Base-by-base conservation (phyloP, 2,888 invertebrate genomes). In the Eudasyphora cyanicolor region DNA sequence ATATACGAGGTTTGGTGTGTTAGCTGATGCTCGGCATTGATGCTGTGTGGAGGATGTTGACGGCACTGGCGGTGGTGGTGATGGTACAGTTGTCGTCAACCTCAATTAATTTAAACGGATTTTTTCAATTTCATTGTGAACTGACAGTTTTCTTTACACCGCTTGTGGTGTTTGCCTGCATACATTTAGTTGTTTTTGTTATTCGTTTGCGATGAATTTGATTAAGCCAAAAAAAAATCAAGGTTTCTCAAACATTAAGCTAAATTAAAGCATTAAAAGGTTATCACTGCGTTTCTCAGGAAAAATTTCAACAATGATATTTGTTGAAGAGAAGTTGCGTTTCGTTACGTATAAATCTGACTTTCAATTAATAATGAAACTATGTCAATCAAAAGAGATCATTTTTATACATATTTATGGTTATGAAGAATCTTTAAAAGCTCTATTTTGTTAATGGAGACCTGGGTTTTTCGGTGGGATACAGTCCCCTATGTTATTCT, bases 41-140 rank as follows among this genome's bases (percentile, higher is more conserved):
- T 45, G 62, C 32, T 62, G 67, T 62, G 67, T 21, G 49, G 51
- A 64, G 24, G 32, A 42, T 42, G 42, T 12, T 38, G 57, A 57
- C 21, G 62, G 38, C 19, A 24, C 19, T 32, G 49, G 8, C 14
- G 17, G n/a, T 29, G 24, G 32, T 32, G 62, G 19, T 51, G 75
- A 75, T 80, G 79, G 83, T 83, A 83, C 83, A 83, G 83, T 83
- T 83, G 79, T 83, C 83, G 80, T 83, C 83, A 83, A 80, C 84
- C 84, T 84, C 84, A 84, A 84, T 84, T 84, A 84, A 84, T 84
- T 84, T 81, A 84, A 84, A 81, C 81, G 84, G 80, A 81, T 76
- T 76, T 73, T 75, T 60, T 67, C 67, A 67, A 67, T 67, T 67
- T 42, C 38, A 24, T 24, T 67, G 67, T 67, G 67, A 67, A 67